Evolutionary conservation across 2,888 invertebrate genomes (phyloP).

Genomic region (Resseliella maxima): DNA sequence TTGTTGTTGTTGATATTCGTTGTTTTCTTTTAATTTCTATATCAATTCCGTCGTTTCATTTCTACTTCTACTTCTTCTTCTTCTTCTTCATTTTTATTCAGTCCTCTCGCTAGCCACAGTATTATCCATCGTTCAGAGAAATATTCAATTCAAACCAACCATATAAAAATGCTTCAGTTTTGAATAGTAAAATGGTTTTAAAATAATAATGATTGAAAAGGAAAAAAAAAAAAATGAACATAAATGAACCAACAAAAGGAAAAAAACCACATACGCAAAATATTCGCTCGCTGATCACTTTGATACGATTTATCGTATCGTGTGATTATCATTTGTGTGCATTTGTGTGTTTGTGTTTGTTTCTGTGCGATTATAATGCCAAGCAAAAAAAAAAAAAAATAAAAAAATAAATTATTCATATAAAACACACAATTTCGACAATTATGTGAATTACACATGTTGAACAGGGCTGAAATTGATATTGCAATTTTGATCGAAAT

Average conservation of each 20-base stretch:
- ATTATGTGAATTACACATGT: no score
- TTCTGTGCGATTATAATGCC: no score
- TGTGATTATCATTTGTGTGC: no score
- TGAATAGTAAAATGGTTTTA: conserved; percentile 23
- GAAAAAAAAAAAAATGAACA: neutral
- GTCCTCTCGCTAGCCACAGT: neutral
- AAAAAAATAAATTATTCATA: no score
- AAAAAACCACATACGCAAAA: neutral
- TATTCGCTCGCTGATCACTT: neutral
- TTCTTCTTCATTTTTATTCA: neutral
- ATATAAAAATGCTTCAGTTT: neutral
- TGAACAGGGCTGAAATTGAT: no score
- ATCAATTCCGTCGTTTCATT: no score
- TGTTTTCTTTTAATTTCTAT: neutral
- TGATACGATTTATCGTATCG: no score
- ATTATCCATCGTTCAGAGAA: neutral
- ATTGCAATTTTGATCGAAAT: no score
- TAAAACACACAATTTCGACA: no score
- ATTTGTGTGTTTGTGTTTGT: no score
- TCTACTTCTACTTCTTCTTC: neutral
- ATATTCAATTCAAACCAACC: neutral
- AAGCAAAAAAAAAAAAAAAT: no score
- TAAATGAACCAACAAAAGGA: neutral
- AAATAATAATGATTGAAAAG: neutral
- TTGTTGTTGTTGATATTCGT: neutral